Evolutionary conservation across 2,113 vertebrate species (phyloP).

Genomic region (Aegotheles bennettii): DNA sequence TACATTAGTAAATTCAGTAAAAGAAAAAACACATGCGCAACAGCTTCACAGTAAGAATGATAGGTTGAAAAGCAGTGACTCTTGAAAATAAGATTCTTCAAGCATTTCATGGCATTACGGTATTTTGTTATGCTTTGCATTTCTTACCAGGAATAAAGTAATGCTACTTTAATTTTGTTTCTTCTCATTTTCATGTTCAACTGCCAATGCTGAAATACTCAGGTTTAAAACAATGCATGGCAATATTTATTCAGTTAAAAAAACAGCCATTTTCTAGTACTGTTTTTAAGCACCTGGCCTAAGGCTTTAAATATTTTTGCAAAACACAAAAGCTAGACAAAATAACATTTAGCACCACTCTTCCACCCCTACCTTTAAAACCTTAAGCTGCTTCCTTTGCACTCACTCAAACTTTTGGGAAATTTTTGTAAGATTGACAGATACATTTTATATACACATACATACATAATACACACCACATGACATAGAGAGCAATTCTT

Average conservation of each 20-base stretch:
- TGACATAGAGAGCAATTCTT: background rate
- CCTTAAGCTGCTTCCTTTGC: background rate
- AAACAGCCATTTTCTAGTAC: background rate
- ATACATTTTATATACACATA: background rate
- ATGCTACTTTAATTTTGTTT: background rate
- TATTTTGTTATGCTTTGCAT: background rate
- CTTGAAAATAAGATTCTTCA: background rate
- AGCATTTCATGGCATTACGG: background rate
- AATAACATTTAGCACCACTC: background rate
- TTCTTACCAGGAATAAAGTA: background rate
- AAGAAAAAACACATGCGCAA: background rate
- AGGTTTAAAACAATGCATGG: background rate
- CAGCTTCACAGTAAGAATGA: background rate
- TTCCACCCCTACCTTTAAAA: background rate
- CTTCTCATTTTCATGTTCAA: background rate
- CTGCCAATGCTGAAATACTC: background rate
- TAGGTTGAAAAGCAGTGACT: background rate
- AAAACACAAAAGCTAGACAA: background rate
- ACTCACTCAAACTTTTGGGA: background rate
- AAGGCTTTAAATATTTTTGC: background rate
- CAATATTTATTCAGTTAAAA: background rate
- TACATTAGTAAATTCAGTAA: background rate
- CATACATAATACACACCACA: background rate
- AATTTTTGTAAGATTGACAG: background rate
- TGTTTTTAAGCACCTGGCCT: background rate